Evolutionary conservation across 2,113 vertebrate genomes (phyloP).

Genomic region (Turdus rufiventris): DNA sequence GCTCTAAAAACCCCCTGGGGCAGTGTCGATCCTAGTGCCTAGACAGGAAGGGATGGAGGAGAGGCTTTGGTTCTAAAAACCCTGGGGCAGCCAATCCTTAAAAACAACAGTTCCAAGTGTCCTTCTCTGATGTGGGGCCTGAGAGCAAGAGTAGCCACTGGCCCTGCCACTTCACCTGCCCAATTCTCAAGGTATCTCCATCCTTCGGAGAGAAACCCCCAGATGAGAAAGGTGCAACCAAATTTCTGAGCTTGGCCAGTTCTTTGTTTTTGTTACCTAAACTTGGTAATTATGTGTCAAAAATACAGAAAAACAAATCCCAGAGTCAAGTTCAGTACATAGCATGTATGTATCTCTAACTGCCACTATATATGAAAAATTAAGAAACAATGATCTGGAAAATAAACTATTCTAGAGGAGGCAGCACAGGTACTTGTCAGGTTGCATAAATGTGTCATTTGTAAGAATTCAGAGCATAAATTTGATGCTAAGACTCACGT

Average conservation of each 20-base stretch:
- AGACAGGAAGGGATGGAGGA: no score
- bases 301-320: neutral
- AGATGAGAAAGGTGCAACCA: neutral
- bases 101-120: neutral
- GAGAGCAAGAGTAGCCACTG: neutral
- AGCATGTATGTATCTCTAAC: rapidly evolving
- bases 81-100: no score
- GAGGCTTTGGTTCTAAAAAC: no score
- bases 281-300: neutral
- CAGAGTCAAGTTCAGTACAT: neutral
- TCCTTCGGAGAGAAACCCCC: neutral
- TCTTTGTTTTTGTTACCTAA: neutral
- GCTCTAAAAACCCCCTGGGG: no score
- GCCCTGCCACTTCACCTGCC: neutral
- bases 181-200: neutral
- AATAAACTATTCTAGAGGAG: neutral
- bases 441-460: neutral
- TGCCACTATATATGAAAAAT: neutral
- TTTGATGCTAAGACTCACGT: neutral
- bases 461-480: neutral
- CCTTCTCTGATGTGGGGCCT: no score
- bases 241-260: neutral
- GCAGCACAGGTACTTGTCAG: neutral
- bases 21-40: no score
- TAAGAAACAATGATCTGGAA: neutral